phyloP scores from a whole-genome alignment of 2,797 vertebrate species.

The Enteromius viviparus region DNA sequence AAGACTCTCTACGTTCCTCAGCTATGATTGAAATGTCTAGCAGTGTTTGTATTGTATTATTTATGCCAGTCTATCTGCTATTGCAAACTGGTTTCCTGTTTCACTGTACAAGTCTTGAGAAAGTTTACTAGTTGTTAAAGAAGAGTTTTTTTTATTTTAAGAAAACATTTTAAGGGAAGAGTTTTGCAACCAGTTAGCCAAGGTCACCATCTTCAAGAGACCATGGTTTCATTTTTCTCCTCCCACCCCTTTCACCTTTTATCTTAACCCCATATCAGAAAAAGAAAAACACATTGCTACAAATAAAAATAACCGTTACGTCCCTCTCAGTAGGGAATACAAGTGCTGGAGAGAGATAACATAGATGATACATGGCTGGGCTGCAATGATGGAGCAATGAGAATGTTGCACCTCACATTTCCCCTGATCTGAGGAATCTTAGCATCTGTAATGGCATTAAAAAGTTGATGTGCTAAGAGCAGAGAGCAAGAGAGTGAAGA shows the following conservation, averaged over 20 bases:
- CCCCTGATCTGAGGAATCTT: slow-evolving; percentile 69
- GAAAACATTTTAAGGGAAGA: slow-evolving; percentile 4
- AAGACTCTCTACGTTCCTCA: neutral
- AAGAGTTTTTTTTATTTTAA: neutral
- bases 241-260: slow-evolving; percentile 60
- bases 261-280: slow-evolving; percentile 65
- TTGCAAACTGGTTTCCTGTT: slow-evolving; percentile 39
- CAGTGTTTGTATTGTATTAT: slow-evolving; percentile 64
- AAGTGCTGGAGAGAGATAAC: slow-evolving; percentile 72
- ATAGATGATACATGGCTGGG: slow-evolving; percentile 50
- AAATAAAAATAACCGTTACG: slow-evolving; percentile 65
- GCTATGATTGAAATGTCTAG: slow-evolving; percentile 44
- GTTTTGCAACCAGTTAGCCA: slow-evolving; percentile 33
- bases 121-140: slow-evolving; percentile 43
- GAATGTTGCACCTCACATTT: slow-evolving; percentile 62
- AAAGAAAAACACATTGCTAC: slow-evolving; percentile 65
- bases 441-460: slow-evolving; percentile 63
- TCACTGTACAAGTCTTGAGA: slow-evolving; percentile 42
- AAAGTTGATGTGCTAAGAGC: slow-evolving; percentile 56
- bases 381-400: slow-evolving; percentile 52
- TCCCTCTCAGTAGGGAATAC: slow-evolving; percentile 56
- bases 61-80: slow-evolving; percentile 55
- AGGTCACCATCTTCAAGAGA: slow-evolving; percentile 32
- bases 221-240: slow-evolving; percentile 46
- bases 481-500: slow-evolving; percentile 27